Percentiles rank a stretch among this genome's conserved stretches.
These are phyloP conservation scores for Clarias gariepinus DNA, from an alignment of 2,113 vertebrate species.

Conservation along the genomic window DNA sequence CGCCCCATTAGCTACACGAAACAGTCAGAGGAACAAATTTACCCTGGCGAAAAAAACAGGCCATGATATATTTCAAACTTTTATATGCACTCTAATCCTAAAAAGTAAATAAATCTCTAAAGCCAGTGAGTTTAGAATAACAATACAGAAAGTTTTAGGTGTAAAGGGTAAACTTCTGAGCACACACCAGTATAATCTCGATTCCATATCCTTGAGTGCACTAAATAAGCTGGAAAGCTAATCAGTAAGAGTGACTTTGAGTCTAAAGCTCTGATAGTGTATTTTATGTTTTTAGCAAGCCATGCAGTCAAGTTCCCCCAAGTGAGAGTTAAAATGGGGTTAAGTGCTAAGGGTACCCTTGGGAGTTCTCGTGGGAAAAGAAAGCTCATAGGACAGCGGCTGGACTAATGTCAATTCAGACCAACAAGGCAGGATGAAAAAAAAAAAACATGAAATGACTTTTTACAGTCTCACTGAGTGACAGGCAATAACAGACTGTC, in stretches of 20 bases:
- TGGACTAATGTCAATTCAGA: neutral
- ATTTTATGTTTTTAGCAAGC: neutral
- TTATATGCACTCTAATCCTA: neutral
- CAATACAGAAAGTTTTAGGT: neutral
- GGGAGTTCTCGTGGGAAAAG: neutral
- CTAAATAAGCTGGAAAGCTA: neutral
- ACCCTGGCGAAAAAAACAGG: conserved; percentile 1
- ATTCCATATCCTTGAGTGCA: neutral
- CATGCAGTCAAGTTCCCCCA: neutral
- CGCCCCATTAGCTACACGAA: neutral
- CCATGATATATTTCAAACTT: neutral
- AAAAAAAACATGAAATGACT: neutral
- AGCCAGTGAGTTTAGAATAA: neutral
- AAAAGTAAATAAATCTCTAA: neutral
- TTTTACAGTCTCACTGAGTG: conserved; percentile 27
- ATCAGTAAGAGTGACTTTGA: neutral
- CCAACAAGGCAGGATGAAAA: neutral
- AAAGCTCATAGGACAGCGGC: neutral
- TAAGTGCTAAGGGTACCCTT: neutral
- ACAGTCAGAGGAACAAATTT: neutral
- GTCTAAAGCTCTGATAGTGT: neutral
- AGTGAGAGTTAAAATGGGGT: neutral
- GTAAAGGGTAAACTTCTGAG: neutral
- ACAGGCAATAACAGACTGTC: conserved; percentile 13
- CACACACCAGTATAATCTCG: neutral